Conservation (phyloP, 2,113 vertebrate genomes). For the Scomber scombrus region DNA sequence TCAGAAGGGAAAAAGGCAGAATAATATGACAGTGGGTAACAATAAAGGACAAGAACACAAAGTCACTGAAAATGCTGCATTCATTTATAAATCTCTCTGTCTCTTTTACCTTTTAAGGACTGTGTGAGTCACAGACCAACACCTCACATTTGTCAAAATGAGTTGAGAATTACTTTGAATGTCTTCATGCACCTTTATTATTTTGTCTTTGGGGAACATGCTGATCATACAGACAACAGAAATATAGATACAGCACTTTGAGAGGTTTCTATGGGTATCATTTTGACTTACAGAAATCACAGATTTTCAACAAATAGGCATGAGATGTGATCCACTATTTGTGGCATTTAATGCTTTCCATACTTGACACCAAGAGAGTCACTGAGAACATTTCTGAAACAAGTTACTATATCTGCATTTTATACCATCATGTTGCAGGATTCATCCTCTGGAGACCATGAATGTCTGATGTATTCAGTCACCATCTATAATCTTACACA, state of each 20-base stretch:
- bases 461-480: not conserved
- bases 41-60: slow-evolving; percentile 64
- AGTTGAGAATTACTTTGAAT: not conserved
- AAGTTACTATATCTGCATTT: not conserved
- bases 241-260: not conserved
- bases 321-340: not conserved
- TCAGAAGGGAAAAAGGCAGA: slow-evolving; percentile 58
- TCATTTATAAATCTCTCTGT: slow-evolving; percentile 48
- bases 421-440: not conserved
- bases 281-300: not conserved
- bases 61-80: slow-evolving; percentile 61
- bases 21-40: slow-evolving; percentile 67
- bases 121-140: not conserved
- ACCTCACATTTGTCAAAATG: not conserved
- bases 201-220: not conserved
- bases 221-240: not conserved
- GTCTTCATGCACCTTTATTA: not conserved
- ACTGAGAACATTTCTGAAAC: not conserved
- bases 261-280: not conserved
- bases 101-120: slow-evolving; percentile 15
- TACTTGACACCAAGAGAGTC: not conserved
- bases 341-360: slow-evolving; percentile 1
- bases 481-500: not conserved
- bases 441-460: too few species aligned
- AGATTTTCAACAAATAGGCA: too few species aligned